Evolutionary conservation across 1,140 invertebrate species (phyloP).

Genomic region (Drosophila chauvacae): DNA sequence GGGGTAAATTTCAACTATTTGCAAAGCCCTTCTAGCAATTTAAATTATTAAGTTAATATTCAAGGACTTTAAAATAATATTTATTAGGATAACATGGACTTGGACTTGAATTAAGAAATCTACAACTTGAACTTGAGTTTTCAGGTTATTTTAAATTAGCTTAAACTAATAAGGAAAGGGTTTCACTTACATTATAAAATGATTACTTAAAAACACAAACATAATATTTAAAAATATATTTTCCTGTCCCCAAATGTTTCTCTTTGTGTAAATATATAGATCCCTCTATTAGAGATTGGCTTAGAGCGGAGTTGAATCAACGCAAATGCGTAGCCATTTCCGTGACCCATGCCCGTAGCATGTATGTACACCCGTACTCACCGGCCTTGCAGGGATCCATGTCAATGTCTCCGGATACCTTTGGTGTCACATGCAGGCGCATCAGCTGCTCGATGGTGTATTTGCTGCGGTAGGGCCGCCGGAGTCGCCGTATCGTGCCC

Average conservation of each 20-base stretch:
- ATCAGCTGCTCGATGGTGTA: conserved; percentile 90
- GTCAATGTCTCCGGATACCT: conserved; percentile 90
- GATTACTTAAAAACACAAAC: not conserved
- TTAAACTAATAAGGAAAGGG: not conserved
- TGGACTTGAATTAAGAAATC: not conserved
- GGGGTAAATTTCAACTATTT: not conserved
- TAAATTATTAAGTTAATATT: not conserved
- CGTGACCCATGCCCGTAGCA: conserved; percentile 20
- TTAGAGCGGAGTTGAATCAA: conserved; percentile 38
- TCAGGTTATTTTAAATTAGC: not conserved
- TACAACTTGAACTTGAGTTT: not conserved
- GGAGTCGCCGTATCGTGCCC: conserved; percentile 41
- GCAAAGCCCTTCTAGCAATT: not conserved
- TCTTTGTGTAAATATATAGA: conserved; percentile 18
- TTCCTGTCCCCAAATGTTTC: not conserved
- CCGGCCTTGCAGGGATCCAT: conserved; percentile 94
- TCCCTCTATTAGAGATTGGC: conserved; percentile 37
- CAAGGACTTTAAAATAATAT: not conserved
- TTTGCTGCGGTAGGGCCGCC: conserved; percentile 82
- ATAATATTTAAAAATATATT: no score
- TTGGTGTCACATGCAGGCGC: conserved; percentile 87
- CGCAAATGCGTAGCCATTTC: conserved; percentile 47
- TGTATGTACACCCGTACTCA: conserved; percentile 85
- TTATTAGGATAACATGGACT: not conserved
- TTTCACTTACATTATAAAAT: not conserved